Evolutionary conservation across 2,797 vertebrate genomes (phyloP), one percentile per base, ranked within the genome.

Genomic region (Alosa sapidissima): DNA sequence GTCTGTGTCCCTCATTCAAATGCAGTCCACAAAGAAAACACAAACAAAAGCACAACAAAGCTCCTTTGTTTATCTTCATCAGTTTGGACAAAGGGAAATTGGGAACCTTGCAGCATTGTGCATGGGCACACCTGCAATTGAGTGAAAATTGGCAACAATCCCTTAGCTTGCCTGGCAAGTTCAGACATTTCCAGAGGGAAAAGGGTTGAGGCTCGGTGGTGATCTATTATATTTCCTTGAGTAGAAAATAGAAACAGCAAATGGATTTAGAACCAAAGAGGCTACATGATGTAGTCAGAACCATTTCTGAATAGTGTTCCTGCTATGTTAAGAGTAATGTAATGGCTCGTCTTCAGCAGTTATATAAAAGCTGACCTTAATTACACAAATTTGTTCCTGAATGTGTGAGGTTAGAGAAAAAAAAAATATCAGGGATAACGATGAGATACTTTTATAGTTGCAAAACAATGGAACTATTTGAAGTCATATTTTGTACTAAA

Each of bases 51-150:
- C 65, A 72, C 33, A 33, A 62, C 33, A 68, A 81, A 82, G 81
- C 72, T 41, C 28, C 82, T 83, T 85, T 84, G 83, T 86, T 90
- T 75, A n/a, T 72, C 47, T 21, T 87, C 75, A 90, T 89, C 87
- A 16, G 88, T 86, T 78, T 86, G 78, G 87, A 87, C 41, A 89
- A 87, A 87, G 36, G 81, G 60, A 36, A 85, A 86, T 28, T 85
- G 58, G 85, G 81, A 51, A 86, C 82, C 83, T 85, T n/a, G 28
- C 78, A 75, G 14, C 33, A 41, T 6, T 41, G 11, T 72, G 65
- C 33, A 16, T 72, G 14, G 28, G 13, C 65, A 58, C 16, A 58
- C 55, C 55, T 58, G 55, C 55, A 72, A 72, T 14, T 72, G 65
- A 72, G 28, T 72, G 65, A 72, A 72, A 36, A 72, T 28, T 14